phyloP scores from a whole-genome alignment of 2,888 invertebrate genomes.

The Coelopa pilipes region DNA sequence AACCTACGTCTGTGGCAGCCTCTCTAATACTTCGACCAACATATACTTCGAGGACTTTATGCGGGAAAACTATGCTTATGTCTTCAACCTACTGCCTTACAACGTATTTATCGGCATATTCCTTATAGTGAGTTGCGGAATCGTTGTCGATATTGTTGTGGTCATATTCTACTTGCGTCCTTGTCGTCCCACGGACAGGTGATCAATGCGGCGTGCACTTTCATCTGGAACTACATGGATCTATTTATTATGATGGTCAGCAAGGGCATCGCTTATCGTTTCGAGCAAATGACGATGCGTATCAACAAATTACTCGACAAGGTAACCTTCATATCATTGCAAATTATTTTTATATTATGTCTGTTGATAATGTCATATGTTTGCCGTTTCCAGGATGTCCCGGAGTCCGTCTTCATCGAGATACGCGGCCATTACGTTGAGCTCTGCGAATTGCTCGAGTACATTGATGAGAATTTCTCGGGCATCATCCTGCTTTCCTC shows the following conservation, averaged over 20 bases:
- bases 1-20: constrained; percentile 35
- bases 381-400: constrained; percentile 50
- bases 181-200: constrained; percentile 43
- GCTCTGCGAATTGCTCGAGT: constrained; percentile 73
- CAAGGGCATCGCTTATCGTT: constrained; percentile 75
- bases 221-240: constrained; percentile 81
- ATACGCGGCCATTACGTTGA: constrained; percentile 76
- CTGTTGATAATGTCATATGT: not conserved
- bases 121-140: not conserved
- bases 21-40: constrained; percentile 45
- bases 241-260: constrained; percentile 78
- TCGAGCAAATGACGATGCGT: constrained; percentile 72
- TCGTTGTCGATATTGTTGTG: not conserved
- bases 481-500: constrained; percentile 76
- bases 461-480: constrained; percentile 73
- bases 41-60: constrained; percentile 51
- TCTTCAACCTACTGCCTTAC: constrained; percentile 54
- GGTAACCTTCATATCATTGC: too few species aligned
- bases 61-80: constrained; percentile 54
- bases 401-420: constrained; percentile 71
- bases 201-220: constrained; percentile 66
- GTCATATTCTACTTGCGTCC: too few species aligned
- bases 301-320: constrained; percentile 54
- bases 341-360: too few species aligned
- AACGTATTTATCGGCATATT: constrained; percentile 30